Evolutionary conservation across 2,888 invertebrate genomes (phyloP).

Genomic region (Apamea anceps): DNA sequence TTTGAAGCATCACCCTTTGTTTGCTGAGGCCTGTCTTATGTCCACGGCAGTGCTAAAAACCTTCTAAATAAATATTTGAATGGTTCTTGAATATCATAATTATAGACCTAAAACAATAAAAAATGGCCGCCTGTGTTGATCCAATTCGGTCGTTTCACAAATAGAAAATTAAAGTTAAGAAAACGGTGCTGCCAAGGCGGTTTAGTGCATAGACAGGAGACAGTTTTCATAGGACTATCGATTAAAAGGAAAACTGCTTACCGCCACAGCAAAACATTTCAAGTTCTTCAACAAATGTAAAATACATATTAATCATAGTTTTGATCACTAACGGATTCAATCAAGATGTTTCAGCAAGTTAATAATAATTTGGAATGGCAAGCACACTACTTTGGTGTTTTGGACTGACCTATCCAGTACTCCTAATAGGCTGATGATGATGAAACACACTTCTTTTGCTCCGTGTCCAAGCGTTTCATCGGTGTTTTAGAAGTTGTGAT

Average conservation of each 20-base stretch:
- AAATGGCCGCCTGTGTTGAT: neutral
- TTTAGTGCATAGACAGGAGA: neutral
- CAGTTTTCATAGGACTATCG: too few relatives aligned
- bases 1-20: neutral
- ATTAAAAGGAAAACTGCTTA: neutral
- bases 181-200: neutral
- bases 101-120: neutral
- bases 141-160: neutral
- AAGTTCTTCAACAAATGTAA: neutral
- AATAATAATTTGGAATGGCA: neutral
- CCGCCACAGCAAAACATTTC: neutral
- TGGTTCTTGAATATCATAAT: neutral
- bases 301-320: neutral
- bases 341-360: neutral
- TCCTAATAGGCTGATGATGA: neutral
- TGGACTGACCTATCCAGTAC: neutral
- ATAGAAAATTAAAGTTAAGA: neutral
- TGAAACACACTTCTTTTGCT: neutral
- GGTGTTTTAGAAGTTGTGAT: too few relatives aligned
- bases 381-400: neutral
- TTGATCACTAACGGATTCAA: neutral
- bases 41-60: neutral
- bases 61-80: neutral
- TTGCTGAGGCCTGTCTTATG: neutral
- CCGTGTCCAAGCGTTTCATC: neutral